Percentiles rank a stretch among this genome's conserved stretches.
phyloP scores from a whole-genome alignment of 2,113 vertebrate genomes.

The Ptyas mucosa region DNA sequence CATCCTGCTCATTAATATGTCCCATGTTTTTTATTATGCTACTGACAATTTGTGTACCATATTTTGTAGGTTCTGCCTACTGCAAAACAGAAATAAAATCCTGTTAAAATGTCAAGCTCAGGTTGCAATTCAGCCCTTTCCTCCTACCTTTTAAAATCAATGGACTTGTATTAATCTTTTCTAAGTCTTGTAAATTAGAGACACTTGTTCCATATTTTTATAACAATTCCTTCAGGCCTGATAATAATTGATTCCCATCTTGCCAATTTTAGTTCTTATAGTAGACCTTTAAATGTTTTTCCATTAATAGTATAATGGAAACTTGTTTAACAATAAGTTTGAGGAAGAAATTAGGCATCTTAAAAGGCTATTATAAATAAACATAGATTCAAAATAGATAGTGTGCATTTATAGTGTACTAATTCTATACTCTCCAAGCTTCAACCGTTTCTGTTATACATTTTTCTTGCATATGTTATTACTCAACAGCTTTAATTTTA shows the following conservation, averaged over 20 bases:
- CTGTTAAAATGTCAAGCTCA: background rate
- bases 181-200: background rate
- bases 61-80: background rate
- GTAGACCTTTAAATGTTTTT: background rate
- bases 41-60: fast-evolving
- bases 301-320: background rate
- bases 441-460: background rate
- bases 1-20: background rate
- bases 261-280: background rate
- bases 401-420: background rate
- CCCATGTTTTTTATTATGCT: background rate
- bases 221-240: background rate
- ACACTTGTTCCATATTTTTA: background rate
- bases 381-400: background rate
- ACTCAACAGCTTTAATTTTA: background rate
- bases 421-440: background rate
- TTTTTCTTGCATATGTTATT: background rate
- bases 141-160: background rate
- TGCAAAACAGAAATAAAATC: background rate
- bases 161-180: background rate
- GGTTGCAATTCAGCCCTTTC: background rate
- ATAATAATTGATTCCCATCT: background rate
- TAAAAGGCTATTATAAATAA: background rate
- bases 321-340: background rate
- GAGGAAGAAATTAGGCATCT: background rate